phyloP scores from a whole-genome alignment of 2,797 vertebrate species.

The Lagocephalus sceleratus region DNA sequence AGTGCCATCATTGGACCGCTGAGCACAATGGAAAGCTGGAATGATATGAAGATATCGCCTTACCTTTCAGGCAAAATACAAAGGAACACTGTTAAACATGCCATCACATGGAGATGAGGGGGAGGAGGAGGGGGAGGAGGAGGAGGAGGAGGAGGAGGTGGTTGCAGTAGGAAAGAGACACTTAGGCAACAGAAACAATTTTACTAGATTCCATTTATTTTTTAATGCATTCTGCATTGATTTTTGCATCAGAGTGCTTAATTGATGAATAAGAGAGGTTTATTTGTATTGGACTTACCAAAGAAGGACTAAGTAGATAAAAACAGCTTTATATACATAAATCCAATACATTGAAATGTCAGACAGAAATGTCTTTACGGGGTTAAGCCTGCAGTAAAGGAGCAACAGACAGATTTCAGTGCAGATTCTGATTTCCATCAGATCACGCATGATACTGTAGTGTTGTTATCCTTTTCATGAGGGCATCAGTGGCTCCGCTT shows the following conservation, averaged over 20 bases:
- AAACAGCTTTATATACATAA: no score
- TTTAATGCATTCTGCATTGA: no score
- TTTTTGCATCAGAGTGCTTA: no score
- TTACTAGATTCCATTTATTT: not conserved
- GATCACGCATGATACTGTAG: conserved; percentile 16
- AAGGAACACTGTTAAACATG: conserved; percentile 30
- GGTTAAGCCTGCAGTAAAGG: no score
- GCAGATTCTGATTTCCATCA: not conserved
- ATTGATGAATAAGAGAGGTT: no score
- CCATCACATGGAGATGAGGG: conserved; percentile 12
- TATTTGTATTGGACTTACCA: no score
- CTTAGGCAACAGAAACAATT: conserved; percentile 7
- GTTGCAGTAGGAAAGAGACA: not conserved
- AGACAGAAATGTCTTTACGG: no score
- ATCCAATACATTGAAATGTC: no score
- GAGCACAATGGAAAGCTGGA: conserved; percentile 11
- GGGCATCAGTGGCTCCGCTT: conserved; percentile 27
- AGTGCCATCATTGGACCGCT: conserved; percentile 11
- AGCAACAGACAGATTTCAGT: not conserved
- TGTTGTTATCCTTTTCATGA: conserved; percentile 26
- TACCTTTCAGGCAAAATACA: conserved; percentile 26
- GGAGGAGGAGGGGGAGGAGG: not conserved
- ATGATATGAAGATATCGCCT: conserved; percentile 36
- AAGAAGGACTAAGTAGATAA: no score
- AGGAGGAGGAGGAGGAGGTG: conserved; percentile 3